phyloP scores from a whole-genome alignment of 2,888 invertebrate genomes.

The Tuberolachnus salignus region DNA sequence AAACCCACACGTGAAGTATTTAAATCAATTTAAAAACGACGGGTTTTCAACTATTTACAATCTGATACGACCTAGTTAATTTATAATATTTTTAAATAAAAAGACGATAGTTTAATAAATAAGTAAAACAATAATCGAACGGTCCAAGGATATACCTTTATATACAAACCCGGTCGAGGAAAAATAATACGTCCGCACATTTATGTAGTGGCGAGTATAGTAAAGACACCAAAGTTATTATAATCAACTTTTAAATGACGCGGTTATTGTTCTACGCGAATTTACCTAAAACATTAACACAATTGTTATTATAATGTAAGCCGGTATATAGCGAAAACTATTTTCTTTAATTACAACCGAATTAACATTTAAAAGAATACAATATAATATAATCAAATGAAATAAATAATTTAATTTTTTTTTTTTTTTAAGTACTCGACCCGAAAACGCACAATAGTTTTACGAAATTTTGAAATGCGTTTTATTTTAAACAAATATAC shows the following conservation, averaged over 20 bases:
- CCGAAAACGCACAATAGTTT: neutral
- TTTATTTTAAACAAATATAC: constrained; percentile 21
- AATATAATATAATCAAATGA: neutral
- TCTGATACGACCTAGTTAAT: too few relatives aligned
- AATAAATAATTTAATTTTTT: constrained; percentile 19
- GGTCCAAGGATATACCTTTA: too few relatives aligned
- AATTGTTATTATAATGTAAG: neutral
- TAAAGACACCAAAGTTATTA: too few relatives aligned
- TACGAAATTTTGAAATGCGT: neutral
- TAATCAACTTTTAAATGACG: neutral
- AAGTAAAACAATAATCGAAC: too few relatives aligned
- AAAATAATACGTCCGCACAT: too few relatives aligned
- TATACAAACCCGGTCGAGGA: too few relatives aligned
- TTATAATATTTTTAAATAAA: too few relatives aligned
- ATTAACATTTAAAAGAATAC: neutral
- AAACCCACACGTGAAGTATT: too few relatives aligned
- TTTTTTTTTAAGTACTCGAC: neutral
- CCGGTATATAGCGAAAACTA: neutral
- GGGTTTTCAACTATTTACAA: too few relatives aligned
- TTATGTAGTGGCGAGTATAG: too few relatives aligned
- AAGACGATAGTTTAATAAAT: too few relatives aligned
- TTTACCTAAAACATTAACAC: neutral
- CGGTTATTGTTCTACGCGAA: neutral
- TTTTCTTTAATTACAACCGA: neutral
- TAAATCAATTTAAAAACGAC: too few relatives aligned